Evolutionary conservation across 2,797 vertebrate species (phyloP), one percentile per base, ranked within the genome.

Genomic region (Basileuterus tristriatus): DNA sequence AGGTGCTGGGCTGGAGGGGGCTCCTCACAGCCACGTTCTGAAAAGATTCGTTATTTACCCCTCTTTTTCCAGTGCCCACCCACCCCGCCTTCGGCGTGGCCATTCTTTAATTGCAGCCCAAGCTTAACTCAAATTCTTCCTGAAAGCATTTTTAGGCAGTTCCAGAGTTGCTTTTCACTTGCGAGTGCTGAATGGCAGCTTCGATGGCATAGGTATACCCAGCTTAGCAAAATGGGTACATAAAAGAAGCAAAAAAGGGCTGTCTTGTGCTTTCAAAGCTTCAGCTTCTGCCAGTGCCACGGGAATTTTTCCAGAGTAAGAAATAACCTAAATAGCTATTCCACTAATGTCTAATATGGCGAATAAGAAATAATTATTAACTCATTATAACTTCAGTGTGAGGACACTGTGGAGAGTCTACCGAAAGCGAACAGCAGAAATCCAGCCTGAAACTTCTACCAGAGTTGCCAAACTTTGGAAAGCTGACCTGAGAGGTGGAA

Each of bases 1-100:
- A 97, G 96, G 94, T 94, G 95, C 90, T 80, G 84, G 67, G 49
- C 70, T 80, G 56, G 43, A 75, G 67, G 78, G 52, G 53, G 91
- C 52, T 89, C 23, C 78, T 89, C 63, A 50, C 26, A 79, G 56
- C 63, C 46, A 19, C 1, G 5, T 60, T 84, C 85, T 89, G 78
- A 96, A 92, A 90, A 92, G 70, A 58, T 47, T 78, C 3, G 29
- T 77, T 96, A 81, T 89, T 90, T 88, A 71, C 39, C 11, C 13
- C 37, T 24, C 12, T 49, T 64, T 65, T 75, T 56, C 37, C 39
- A 80, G 3, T 39, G 52, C 59, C 83, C 56, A 47, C 20, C 34
- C 46, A 32, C 23, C 15, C 24, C 0, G 3, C 47, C 50, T 89
- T 83, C 0, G 0, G 24, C 70, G 52, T 3, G 16, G 34, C 1